A percentile compares a stretch with the other conserved stretches of the same genome.
Evolutionary conservation across 2,113 vertebrate species (phyloP).

Genomic region (Uria lomvia): DNA sequence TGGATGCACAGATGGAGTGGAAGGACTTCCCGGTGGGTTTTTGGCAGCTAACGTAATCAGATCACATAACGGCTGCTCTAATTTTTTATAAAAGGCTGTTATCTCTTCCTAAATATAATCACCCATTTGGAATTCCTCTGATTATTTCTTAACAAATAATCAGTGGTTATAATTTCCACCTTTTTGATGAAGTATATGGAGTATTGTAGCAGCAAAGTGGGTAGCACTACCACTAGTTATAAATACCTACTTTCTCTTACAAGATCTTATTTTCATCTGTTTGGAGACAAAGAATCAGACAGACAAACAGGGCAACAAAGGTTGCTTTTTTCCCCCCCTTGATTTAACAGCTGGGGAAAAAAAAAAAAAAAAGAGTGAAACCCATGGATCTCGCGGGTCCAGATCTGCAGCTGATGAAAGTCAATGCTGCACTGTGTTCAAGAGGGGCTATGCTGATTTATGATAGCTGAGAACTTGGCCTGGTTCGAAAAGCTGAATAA

Average conservation of each 20-base stretch:
- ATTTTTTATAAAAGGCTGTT: neutral
- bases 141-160: neutral
- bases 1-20: slow-evolving; percentile 8
- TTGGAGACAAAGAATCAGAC: neutral
- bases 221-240: neutral
- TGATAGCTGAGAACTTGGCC: neutral
- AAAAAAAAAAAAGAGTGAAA: neutral
- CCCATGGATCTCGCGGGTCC: neutral
- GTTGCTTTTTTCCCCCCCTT: neutral
- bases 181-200: neutral
- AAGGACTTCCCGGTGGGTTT: neutral
- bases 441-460: neutral
- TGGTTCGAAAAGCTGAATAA: neutral
- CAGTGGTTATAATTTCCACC: neutral
- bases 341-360: neutral
- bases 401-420: neutral
- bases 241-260: neutral
- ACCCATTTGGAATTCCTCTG: neutral
- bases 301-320: neutral
- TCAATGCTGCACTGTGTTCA: neutral
- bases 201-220: neutral
- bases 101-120: neutral
- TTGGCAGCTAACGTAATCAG: neutral
- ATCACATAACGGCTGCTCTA: neutral
- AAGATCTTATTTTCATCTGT: neutral